A percentile compares a stretch with the other conserved stretches of the same genome.
Evolutionary conservation across 2,113 vertebrate genomes (phyloP).

Genomic region (Apodemus speciosus): DNA sequence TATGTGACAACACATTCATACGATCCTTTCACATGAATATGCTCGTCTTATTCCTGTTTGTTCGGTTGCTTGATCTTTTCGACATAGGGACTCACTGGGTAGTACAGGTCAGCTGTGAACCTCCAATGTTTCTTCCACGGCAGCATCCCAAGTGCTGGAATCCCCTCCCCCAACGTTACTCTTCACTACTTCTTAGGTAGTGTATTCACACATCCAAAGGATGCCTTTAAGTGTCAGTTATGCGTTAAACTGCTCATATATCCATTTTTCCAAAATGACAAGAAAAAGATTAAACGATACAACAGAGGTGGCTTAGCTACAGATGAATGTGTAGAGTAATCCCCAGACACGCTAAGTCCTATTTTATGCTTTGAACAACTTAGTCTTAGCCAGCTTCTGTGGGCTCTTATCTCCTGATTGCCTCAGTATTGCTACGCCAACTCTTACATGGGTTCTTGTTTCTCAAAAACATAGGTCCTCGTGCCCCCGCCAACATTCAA

Average conservation of each 20-base stretch:
- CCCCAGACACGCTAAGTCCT: neutral
- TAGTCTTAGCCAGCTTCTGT: neutral
- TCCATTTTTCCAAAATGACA: constrained; percentile 29
- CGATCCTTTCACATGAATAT: neutral
- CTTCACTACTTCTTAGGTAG: neutral
- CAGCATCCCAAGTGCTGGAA: neutral
- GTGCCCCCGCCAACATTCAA: constrained; percentile 80
- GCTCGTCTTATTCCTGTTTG: neutral
- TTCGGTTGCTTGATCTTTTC: neutral
- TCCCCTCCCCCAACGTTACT: neutral
- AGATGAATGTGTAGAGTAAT: neutral
- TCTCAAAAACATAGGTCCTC: constrained; percentile 80
- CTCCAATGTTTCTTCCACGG: neutral
- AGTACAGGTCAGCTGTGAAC: neutral
- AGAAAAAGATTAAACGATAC: neutral
- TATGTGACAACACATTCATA: neutral
- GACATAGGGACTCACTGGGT: neutral
- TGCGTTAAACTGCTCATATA: neutral
- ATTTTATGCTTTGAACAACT: neutral
- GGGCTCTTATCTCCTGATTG: neutral
- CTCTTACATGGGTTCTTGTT: constrained; percentile 35
- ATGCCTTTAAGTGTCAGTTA: neutral
- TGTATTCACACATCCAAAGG: neutral
- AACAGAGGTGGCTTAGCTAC: neutral
- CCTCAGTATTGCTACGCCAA: neutral